Base-by-base conservation (phyloP, 2,888 invertebrate species). In the Endomychus coccineus region DNA sequence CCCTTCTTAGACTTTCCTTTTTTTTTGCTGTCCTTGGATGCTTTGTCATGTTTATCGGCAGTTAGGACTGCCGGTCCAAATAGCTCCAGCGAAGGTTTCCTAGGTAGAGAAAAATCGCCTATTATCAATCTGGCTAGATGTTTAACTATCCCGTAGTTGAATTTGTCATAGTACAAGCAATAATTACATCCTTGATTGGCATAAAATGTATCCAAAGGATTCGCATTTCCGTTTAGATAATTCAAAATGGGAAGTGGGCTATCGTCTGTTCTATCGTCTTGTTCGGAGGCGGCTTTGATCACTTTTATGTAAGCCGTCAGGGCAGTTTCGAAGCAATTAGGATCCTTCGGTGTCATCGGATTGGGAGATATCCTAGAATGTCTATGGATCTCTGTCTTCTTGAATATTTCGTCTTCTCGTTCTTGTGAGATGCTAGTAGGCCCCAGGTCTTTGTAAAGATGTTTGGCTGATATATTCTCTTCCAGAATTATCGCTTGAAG, bases 401-500 rank as follows among this genome's bases (percentile, higher is more conserved):
- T n/a, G n/a, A n/a, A n/a, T n/a, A n/a, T n/a, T n/a, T n/a, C n/a
- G n/a, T 39, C 34, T 7, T 50, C 48, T 3, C 55, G 19, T 28
- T 56, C 50, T n/a, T n/a, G n/a, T n/a, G n/a, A n/a, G n/a, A n/a
- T n/a, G n/a, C n/a, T n/a, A n/a, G n/a, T n/a, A n/a, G n/a, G n/a
- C n/a, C 36, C 43, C 15, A 30, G 5, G 1, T 42, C 48, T 36
- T 66, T 57, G 4, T 74, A 71, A 13, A 76, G 66, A 25, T 60
- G 58, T 27, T 53, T 55, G 1, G 77, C 77, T 6, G 73, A 70
- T 51, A 80, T 65, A 1, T 67, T 67, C 59, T 73, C 72, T 59
- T 80, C 80, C 17, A 81, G 56, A 25, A 72, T 64, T 46, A 69
- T 67, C 23, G 77, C 74, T 59, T 80, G 74, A 16, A 69, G 61